Base-by-base conservation (phyloP, 92 coral and sea anemone genomes). In the Heteractis magnifica region DNA sequence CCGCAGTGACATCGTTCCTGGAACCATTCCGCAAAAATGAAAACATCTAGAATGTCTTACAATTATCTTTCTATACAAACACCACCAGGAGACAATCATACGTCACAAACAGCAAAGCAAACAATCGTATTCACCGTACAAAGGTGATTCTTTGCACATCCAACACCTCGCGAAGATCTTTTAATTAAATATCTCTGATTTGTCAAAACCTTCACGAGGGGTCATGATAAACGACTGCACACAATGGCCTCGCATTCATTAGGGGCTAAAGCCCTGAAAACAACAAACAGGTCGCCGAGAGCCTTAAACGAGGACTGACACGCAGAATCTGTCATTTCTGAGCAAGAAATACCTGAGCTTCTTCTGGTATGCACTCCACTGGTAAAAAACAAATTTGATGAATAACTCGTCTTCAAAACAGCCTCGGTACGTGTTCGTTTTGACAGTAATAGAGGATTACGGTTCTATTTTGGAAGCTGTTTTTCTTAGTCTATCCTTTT, bases 111-210 rank as follows among this genome's bases (percentile, higher is more conserved):
- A 86, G 86, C 75, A 88, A 79, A 78, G 92, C 85, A 88, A 92
- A 92, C 96, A 92, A 90, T 93, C 87, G 91, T 79, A 82, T 87
- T 90, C 86, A 90, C 59, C 80, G 80, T 75, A 84, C 87, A 91
- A 90, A 87, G 90, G 91, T 90, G 87, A 82, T 88, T 91, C 73
- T 88, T 88, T 87, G 85, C 93, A 92, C 89, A 92, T 85, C 87
- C 78, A 92, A 75, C 87, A 86, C 93, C 84, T 88, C 77, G 79
- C 85, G 86, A 81, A 82, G 89, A 88, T 91, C 91, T 84, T 92
- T 93, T 85, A 93, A 90, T 93, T 90, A 93, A 90, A 83, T 87
- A 79, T 81, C 88, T 81, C 78, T 62, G 94, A 86, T 88, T 93
- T 93, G 94, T 90, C 92, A 90, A 83, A 88, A 80, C 84, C 88